These are phyloP conservation scores for Cynoglossus semilaevis DNA, from an alignment of 2,113 vertebrate genomes.

Conservation along the genomic window DNA sequence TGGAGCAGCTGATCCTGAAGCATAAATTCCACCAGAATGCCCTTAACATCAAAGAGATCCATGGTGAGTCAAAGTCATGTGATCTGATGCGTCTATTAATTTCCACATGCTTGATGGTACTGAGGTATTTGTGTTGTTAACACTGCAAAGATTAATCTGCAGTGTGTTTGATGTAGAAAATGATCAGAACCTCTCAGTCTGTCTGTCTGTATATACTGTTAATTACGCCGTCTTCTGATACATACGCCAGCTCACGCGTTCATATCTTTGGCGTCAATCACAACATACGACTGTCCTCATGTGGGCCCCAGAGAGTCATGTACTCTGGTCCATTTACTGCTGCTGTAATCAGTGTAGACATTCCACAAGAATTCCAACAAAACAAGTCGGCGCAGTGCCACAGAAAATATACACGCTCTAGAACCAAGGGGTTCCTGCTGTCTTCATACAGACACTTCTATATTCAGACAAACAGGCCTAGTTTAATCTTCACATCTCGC, in stretches of 20 bases:
- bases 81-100: neutral
- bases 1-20: conserved; percentile 96
- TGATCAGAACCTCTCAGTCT: conserved; percentile 37
- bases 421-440: too few relatives aligned
- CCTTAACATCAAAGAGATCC: conserved; percentile 95
- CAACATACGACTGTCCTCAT: conserved; percentile 35
- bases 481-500: too few relatives aligned
- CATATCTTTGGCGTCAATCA: conserved; percentile 42
- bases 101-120: neutral
- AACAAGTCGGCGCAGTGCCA: conserved; percentile 16
- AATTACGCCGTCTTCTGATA: conserved; percentile 44
- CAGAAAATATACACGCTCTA: conserved; percentile 11
- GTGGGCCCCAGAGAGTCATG: conserved; percentile 40
- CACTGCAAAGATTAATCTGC: conserved; percentile 21
- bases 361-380: conserved; percentile 32
- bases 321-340: conserved; percentile 37
- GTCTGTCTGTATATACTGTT: conserved; percentile 20
- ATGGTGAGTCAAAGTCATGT: conserved; percentile 77
- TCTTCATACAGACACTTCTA: too few relatives aligned
- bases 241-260: conserved; percentile 36
- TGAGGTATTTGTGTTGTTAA: neutral
- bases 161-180: conserved; percentile 31
- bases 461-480: too few relatives aligned
- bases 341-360: conserved; percentile 40
- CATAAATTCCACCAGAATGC: conserved; percentile 92